A percentile compares a stretch with the other conserved stretches of the same genome.
These are phyloP conservation scores for Caradrina kadenii DNA, from an alignment of 2,888 invertebrate genomes.

Conservation along the genomic window DNA sequence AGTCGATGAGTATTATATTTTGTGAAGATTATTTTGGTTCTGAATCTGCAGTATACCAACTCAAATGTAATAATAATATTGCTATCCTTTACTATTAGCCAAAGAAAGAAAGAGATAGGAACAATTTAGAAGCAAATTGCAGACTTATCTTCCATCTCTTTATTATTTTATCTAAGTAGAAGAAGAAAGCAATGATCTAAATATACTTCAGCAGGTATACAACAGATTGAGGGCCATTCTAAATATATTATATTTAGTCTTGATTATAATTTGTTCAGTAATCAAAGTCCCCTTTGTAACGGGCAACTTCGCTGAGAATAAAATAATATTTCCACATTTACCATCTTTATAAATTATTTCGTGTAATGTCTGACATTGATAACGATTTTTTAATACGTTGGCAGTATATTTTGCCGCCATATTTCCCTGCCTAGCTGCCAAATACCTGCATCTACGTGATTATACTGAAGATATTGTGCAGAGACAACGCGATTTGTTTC, in stretches of 20 bases:
- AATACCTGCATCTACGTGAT: conserved; percentile 31
- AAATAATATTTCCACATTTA: conserved; percentile 18
- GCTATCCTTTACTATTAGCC: not conserved
- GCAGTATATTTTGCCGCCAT: conserved; percentile 17
- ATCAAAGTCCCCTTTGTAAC: conserved; percentile 26
- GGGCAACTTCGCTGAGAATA: conserved; percentile 22
- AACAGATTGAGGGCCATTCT: conserved; percentile 9
- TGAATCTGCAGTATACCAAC: conserved; percentile 6
- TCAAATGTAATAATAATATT: not conserved
- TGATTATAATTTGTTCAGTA: conserved; percentile 58
- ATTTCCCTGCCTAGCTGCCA: conserved; percentile 17
- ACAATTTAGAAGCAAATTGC: conserved; percentile 9
- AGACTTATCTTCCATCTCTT: not conserved
- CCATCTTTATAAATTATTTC: conserved; percentile 3
- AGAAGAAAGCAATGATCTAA: not conserved
- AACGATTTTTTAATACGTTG: conserved; percentile 12
- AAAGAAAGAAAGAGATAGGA: not conserved
- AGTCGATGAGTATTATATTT: conserved; percentile 57
- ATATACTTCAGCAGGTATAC: not conserved
- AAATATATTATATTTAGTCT: conserved; percentile 54
- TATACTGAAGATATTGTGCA: conserved; percentile 39
- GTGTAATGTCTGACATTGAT: conserved; percentile 10
- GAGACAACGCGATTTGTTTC: conserved; percentile 24
- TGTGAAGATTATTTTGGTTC: conserved; percentile 35
- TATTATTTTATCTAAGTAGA: not conserved